Evolutionary conservation across 2,888 invertebrate species (phyloP), one percentile per base, ranked within the genome.

Genomic region (Philopedon plagiatum): DNA sequence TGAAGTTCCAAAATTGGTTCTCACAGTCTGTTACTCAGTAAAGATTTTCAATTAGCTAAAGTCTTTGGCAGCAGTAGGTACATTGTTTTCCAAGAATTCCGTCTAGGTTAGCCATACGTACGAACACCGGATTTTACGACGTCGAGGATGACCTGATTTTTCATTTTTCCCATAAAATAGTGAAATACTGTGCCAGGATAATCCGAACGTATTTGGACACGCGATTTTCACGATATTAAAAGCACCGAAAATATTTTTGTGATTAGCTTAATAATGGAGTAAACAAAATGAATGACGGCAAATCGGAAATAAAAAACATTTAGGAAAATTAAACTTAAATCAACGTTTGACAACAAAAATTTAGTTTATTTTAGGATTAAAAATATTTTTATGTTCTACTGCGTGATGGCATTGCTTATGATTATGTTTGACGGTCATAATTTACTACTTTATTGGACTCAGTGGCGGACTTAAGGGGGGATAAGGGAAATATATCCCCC

Each of bases 151-250:
- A 49, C 49, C 49, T 49, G 23, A 23, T 49, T 49, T 49, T 23
- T 49, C 49, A 49, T 23, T 26, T 49, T 49, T 26, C n/a, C 19
- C 49, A 49, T 49, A 49, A 49, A 49, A 13, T 54, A 29, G 51
- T 26, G 51, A 29, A 54, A 29, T 29, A 29, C 51, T 54, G 51
- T 54, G 51, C 51, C 29, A 54, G 51, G 29, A 18, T 54, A 18
- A 54, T 29, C 15, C 15, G 2, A 2, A 54, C 1, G 2, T 54
- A 18, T 26, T 32, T 29, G 51, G 51, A 29, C 51, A 54, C 51
- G 51, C 51, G 15, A 54, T 54, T 54, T 51, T 29, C 29, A 5
- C 21, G 9, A 54, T 54, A 54, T 54, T 54, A 18, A 29, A 29
- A 26, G 29, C n/a, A 13, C 7, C 7, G 15, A 29, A 54, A 54